These are phyloP conservation scores for Esperia sulphurella DNA, from an alignment of 2,888 invertebrate genomes.

Conservation along the genomic window DNA sequence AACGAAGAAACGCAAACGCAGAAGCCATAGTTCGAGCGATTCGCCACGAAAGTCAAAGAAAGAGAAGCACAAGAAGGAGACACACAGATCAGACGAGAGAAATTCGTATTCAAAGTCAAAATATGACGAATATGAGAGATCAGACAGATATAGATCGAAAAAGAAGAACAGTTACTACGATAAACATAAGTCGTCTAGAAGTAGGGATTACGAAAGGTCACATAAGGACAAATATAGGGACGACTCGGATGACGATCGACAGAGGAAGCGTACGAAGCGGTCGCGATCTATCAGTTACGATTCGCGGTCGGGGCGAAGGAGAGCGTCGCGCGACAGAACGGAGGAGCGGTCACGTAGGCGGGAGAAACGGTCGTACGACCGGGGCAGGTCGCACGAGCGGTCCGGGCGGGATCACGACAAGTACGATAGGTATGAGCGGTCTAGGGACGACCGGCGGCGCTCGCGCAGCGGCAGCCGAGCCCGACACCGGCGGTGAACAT, in stretches of 20 bases:
- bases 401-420: constrained; percentile 40
- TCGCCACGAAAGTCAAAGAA: constrained; percentile 51
- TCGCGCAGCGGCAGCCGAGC: constrained; percentile 56
- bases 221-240: constrained; percentile 58
- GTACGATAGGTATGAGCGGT: constrained; percentile 71
- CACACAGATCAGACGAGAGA: constrained; percentile 41
- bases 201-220: constrained; percentile 48
- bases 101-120: constrained; percentile 40
- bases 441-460: constrained; percentile 63
- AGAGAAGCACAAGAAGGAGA: constrained; percentile 42
- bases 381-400: constrained; percentile 38
- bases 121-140: constrained; percentile 46
- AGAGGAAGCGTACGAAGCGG: constrained; percentile 51
- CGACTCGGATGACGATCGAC: constrained; percentile 57
- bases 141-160: constrained; percentile 41
- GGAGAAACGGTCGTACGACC: constrained; percentile 45
- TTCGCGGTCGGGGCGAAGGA: constrained; percentile 44
- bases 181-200: constrained; percentile 48
- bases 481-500: constrained; percentile 66
- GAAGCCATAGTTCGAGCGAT: constrained; percentile 48
- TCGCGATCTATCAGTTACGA: constrained; percentile 61
- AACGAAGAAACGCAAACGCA: constrained; percentile 58
- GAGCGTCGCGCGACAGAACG: constrained; percentile 39
- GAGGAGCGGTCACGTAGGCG: constrained; percentile 45
- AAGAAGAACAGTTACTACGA: constrained; percentile 52